These are phyloP conservation scores for Semnornis frantzii DNA, from an alignment of 2,113 vertebrate genomes.

Conservation along the genomic window DNA sequence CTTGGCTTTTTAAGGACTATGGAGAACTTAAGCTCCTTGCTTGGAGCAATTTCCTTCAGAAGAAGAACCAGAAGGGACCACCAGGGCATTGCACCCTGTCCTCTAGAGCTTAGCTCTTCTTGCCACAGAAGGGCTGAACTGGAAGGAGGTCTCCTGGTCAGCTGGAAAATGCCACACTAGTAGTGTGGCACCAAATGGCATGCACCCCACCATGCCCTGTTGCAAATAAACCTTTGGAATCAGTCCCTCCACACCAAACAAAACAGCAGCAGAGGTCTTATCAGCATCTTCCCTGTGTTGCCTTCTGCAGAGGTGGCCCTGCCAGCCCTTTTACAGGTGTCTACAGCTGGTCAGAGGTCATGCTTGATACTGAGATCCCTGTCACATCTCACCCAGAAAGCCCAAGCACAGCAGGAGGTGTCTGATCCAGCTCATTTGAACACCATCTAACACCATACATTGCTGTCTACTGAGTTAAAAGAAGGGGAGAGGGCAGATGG, in stretches of 20 bases:
- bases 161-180: not conserved
- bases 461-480: not conserved
- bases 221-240: not conserved
- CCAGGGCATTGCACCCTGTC: not conserved
- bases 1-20: not conserved
- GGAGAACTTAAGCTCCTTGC: not conserved
- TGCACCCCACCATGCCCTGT: not conserved
- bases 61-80: not conserved
- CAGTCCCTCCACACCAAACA: not conserved
- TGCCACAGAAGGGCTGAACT: not conserved
- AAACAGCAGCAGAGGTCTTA: rapidly evolving
- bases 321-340: not conserved
- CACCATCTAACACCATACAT: rapidly evolving
- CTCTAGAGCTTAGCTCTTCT: not conserved
- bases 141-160: not conserved
- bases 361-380: rapidly evolving
- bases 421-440: not conserved
- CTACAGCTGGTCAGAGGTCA: not conserved
- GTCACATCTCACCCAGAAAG: not conserved
- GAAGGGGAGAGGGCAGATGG: not conserved
- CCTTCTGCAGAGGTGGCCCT: too few relatives aligned
- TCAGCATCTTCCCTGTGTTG: rapidly evolving
- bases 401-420: rapidly evolving
- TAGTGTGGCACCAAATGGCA: not conserved
- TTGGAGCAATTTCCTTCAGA: not conserved